Evolutionary conservation across 2,888 invertebrate genomes (phyloP), one percentile per base, ranked within the genome.

Genomic region (Lasioglossum zephyrum): DNA sequence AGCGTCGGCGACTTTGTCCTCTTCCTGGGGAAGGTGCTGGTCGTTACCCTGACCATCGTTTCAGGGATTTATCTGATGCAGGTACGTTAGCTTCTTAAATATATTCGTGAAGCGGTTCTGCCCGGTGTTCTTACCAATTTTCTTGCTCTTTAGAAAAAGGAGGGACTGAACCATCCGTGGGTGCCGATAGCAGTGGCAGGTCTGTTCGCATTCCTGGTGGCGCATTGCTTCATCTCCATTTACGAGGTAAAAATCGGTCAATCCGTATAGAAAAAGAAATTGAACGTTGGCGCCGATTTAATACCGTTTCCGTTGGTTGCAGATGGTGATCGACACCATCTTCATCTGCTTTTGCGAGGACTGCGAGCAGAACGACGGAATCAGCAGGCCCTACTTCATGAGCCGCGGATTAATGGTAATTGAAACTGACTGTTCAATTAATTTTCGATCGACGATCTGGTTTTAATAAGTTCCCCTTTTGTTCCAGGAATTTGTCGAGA

Each of bases 1-100:
- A 97, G 97, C 44, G 96, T 97, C n/a, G 97, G 97, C 18, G 97
- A 97, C 94, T 97, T 97, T 92, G 96, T 97, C 1, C 94, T 97
- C 41, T 96, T 97, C 90, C 94, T 97, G 73, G 96, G 96, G 44
- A 97, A 97, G 95, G 95, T 97, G 6, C 94, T 97, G 39, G 96
- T 97, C 4, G 97, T 97, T 66, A 95, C 96, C 5, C 95, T 96
- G 4, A 97, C 97, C 0, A 96, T 97, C 26, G 95, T 97, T 16
- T 95, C 97, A 76, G 97, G 97, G 36, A 95, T 97, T 53, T 95
- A 96, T 90, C 92, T 97, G 85, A 94, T 97, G 82, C 96, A 96
- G 95, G 97, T 96, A 94, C 89, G 78, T 60, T 36, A 9, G 70
- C 9, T 63, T 31, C 4, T 13, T 31, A 1, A 44, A 36, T 31